These are phyloP conservation scores for Zapornia atra DNA, from an alignment of 2,113 vertebrate species.

Conservation along the genomic window DNA sequence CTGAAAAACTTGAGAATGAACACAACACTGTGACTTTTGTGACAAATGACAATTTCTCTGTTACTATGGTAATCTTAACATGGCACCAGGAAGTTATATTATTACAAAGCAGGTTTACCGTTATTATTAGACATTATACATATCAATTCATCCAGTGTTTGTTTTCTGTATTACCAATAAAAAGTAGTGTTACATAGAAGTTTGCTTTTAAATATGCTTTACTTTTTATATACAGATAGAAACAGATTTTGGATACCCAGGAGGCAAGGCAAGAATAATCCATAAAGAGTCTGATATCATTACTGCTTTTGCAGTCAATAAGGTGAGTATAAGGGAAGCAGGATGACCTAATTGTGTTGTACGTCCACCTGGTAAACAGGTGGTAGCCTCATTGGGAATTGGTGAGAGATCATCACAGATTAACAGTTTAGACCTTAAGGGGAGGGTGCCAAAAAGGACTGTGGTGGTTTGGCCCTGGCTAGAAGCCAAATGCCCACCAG, in stretches of 20 bases:
- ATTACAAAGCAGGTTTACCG: not conserved
- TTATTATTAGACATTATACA: not conserved
- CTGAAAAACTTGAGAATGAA: not conserved
- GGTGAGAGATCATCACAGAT: not conserved
- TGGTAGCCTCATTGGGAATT: not conserved
- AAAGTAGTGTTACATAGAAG: not conserved
- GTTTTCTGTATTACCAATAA: not conserved
- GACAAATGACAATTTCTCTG: not conserved
- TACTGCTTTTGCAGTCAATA: constrained; percentile 87
- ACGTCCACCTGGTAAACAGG: not conserved
- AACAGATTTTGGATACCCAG: constrained; percentile 74
- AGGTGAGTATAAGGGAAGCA: constrained; percentile 60
- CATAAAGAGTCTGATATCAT: constrained; percentile 87
- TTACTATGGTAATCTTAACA: not conserved
- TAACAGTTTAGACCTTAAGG: not conserved
- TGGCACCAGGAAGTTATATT: not conserved
- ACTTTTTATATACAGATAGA: constrained; percentile 71
- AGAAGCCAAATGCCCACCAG: no score
- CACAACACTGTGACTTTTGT: not conserved
- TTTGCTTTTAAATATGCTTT: not conserved
- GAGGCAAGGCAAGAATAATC: constrained; percentile 83
- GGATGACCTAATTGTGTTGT: not conserved
- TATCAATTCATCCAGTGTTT: not conserved
- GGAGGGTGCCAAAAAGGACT: not conserved
- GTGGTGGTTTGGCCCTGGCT: no score